A percentile compares a stretch with the other conserved stretches of the same genome.
These are phyloP conservation scores for Archivesica marissinica DNA, from an alignment of 1,140 invertebrate genomes.

Conservation along the genomic window DNA sequence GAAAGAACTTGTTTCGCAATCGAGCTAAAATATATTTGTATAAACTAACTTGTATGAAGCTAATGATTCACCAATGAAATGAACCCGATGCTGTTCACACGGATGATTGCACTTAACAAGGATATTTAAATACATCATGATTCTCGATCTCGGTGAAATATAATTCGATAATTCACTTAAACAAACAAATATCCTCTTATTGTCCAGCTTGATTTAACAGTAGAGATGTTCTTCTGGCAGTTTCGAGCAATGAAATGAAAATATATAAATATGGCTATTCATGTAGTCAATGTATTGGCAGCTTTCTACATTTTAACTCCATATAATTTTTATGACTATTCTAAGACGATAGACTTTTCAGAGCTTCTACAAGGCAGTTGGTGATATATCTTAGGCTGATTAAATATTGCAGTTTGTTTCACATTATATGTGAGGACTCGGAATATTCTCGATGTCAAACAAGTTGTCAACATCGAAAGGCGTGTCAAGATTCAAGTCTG, in stretches of 20 bases:
- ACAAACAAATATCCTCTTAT: too few species aligned
- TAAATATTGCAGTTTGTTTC: slow-evolving; percentile 4
- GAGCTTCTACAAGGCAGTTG: neutral
- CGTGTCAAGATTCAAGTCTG: slow-evolving; percentile 73
- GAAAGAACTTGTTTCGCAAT: too few species aligned
- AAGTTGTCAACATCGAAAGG: slow-evolving; percentile 82
- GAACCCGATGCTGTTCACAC: too few species aligned
- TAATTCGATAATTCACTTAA: too few species aligned
- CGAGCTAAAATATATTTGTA: too few species aligned
- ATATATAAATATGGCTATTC: slow-evolving; percentile 16
- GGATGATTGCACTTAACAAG: too few species aligned
- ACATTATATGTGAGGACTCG: slow-evolving; percentile 72
- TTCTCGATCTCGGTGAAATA: too few species aligned
- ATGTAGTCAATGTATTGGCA: neutral
- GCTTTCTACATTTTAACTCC: neutral
- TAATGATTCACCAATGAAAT: too few species aligned
- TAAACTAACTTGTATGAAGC: too few species aligned
- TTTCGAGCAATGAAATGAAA: neutral
- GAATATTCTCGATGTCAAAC: slow-evolving; percentile 81
- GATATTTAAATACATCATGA: too few species aligned
- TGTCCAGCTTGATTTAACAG: too few species aligned
- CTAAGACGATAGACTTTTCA: neutral
- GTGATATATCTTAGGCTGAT: neutral
- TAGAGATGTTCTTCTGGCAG: slow-evolving; percentile 2
- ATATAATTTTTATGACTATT: neutral